Base-by-base conservation (phyloP, 2,888 invertebrate genomes). In the Micropterix aruncella region DNA sequence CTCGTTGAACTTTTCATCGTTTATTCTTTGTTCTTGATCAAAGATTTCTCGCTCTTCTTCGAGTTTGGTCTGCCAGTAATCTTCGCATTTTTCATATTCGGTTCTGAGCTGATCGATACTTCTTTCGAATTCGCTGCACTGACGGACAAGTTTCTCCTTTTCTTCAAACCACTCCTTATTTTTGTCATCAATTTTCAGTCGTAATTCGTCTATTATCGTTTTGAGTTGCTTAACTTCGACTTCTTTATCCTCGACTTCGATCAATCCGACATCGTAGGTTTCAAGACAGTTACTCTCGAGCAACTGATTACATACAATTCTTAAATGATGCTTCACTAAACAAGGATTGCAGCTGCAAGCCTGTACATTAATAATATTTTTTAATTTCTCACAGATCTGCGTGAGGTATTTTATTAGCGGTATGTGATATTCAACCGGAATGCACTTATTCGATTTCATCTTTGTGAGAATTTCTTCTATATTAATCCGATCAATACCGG, bases 61-160 rank as follows among this genome's bases (percentile, higher is more conserved):
- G 46, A 90, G 65, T 62, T 89, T 89, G 19, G 68, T 67, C 41
- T 79, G 74, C 90, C 90, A 91, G 64, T 90, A 90, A 59, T 89
- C 89, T 60, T 91, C 91, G 60, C 87, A 85, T 48, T 80, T 79
- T 54, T 89, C 89, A 58, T 86, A 88, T 57, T 89, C 90, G 39
- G 70, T 71, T 53, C 77, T 76, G 64, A 90, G 66, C 56, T 83
- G 71, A 57, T 87, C 86, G 44, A 89, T 63, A 54, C 83, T 83
- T 42, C 65, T 64, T 61, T 89, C 87, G 41, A 89, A 63, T 48
- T 86, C 83, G 45, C 72, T 73, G 57, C 74, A 77, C 12, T 27
- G 27, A 7, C 12, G 5, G 12, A 7, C 12, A 27, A 27, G 27
- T 27, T 27, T 27, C 12, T 12, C 27, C 12, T 27, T 27, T 27